Evolutionary conservation across 1,140 invertebrate species (phyloP), one percentile per base, ranked within the genome.

Genomic region (Odontomachus brunneus): DNA sequence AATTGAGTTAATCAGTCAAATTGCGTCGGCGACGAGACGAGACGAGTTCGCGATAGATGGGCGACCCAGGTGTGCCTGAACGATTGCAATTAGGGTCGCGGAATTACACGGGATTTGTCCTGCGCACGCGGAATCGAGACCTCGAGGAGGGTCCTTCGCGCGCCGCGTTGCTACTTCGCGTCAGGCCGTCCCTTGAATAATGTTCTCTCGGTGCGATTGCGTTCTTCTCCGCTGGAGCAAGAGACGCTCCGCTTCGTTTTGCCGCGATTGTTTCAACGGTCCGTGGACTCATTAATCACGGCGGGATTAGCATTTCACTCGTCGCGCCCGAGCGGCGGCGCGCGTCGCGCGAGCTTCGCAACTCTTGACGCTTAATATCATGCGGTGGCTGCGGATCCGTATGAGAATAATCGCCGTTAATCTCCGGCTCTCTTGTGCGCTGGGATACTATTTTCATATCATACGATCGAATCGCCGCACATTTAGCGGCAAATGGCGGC

Each of bases 61-160:
- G 19, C 66, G 29, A 53, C 19, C 48, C 74, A 66, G 74, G 60
- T 76, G 60, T 22, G 60, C 59, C 62, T 76, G 60, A 76, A 84
- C 75, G 85, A 84, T 83, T 29, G 74, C 49, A 22, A 85, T 24
- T 53, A 49, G 57, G 55, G 12, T 15, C 26, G 44, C 24, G 69
- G 15, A 48, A 44, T 44, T 57, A 51, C 19, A 67, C 57, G 74
- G 55, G 17, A 49, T 49, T 17, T 81, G 53, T 81, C 66, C 60
- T 44, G 38, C 38, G 38, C 9, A 0, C 51, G 74, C n/a, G 29
- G 33, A 29, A 55, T 67, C 24, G 74, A 66, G 55, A 63, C 76
- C 73, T 86, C 74, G 83, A 83, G 84, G 87, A n/a, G n/a, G 86
- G 85, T 88, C 86, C 85, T 89, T 69, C 59, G 82, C 73, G 83